phyloP scores from a whole-genome alignment of 2,113 vertebrate genomes.

The Oxygymnocypris stewartii region DNA sequence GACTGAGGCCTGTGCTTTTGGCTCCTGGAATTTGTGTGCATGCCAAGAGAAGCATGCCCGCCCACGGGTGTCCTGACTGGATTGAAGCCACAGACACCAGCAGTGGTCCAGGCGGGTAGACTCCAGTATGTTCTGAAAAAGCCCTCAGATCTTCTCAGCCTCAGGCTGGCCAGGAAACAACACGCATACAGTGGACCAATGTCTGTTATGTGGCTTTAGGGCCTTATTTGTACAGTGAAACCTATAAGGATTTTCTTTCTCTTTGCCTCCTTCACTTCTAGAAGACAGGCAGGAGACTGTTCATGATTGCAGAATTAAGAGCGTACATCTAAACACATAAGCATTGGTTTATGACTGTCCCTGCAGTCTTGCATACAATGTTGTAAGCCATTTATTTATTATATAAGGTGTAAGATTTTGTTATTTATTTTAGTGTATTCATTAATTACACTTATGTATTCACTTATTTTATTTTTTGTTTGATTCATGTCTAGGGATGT shows the following conservation, averaged over 20 bases:
- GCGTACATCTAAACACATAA: not conserved
- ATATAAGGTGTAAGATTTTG: too few species aligned
- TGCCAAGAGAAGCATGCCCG: constrained; percentile 68
- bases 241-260: constrained; percentile 17
- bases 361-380: not conserved
- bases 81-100: constrained; percentile 73
- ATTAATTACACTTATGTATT: not conserved
- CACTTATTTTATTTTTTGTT: not conserved
- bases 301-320: not conserved
- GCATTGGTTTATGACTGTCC: not conserved
- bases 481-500: not conserved
- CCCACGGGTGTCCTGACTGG: constrained; percentile 67
- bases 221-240: constrained; percentile 17
- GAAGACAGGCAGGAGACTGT: constrained; percentile 14
- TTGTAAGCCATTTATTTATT: not conserved
- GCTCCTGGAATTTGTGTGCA: constrained; percentile 70
- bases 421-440: too few species aligned
- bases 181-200: constrained; percentile 2
- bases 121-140: constrained; percentile 48
- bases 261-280: constrained; percentile 11
- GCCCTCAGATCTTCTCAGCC: constrained; percentile 38
- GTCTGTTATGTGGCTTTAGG: constrained; percentile 38
- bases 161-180: constrained; percentile 44
- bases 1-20: constrained; percentile 61
- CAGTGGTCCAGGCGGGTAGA: constrained; percentile 52